These are phyloP conservation scores for Pteruthius melanotis DNA, from an alignment of 2,113 vertebrate genomes.

Conservation along the genomic window DNA sequence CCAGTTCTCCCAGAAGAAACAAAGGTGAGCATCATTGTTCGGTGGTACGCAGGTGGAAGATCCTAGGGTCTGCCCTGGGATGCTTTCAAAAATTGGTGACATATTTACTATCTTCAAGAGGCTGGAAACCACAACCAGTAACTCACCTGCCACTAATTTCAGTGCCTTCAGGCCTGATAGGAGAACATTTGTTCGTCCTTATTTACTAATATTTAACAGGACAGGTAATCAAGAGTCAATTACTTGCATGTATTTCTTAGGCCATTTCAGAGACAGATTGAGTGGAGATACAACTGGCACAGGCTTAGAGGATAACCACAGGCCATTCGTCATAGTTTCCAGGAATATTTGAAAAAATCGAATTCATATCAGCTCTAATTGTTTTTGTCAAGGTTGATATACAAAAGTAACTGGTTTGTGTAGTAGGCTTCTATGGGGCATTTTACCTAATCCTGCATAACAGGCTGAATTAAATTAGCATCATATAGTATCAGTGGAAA, in stretches of 20 bases:
- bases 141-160: background rate
- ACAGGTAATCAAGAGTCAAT: background rate
- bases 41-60: background rate
- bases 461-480: background rate
- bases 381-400: background rate
- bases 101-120: background rate
- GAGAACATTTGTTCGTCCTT: background rate
- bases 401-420: background rate
- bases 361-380: background rate
- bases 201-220: background rate
- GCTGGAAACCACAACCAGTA: background rate
- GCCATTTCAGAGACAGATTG: background rate
- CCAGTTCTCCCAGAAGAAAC: background rate
- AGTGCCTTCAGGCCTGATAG: background rate
- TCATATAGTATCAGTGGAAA: background rate
- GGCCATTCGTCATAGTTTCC: background rate
- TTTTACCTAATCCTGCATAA: background rate
- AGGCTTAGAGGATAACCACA: background rate
- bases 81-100: background rate
- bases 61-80: background rate
- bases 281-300: background rate
- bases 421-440: background rate
- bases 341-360: background rate
- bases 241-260: background rate
- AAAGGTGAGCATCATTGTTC: background rate